A percentile compares a stretch with the other conserved stretches of the same genome.
phyloP scores from a whole-genome alignment of 2,113 vertebrate genomes.

The Cairina moschata region DNA sequence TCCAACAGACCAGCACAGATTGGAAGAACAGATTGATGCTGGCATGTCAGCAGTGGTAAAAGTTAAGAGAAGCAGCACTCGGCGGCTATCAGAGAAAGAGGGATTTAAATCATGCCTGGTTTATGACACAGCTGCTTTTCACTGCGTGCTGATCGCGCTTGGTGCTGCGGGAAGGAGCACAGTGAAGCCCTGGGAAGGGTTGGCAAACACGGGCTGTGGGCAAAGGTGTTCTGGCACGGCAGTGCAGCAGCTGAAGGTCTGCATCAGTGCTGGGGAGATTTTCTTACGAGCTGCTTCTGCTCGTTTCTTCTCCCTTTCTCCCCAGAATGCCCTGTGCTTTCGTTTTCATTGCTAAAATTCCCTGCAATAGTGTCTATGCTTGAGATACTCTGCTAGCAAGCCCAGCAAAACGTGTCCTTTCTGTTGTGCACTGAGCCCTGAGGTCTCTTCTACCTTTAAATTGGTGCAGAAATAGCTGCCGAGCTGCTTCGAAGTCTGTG shows the following conservation, averaged over 20 bases:
- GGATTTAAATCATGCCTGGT: background rate
- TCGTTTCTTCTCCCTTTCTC: background rate
- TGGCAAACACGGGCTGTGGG: background rate
- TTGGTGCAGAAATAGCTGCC: background rate
- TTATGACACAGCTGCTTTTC: conserved; percentile 3
- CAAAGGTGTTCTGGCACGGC: background rate
- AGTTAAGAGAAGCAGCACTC: background rate
- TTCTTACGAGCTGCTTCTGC: background rate
- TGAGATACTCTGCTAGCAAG: accelerated
- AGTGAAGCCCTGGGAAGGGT: background rate
- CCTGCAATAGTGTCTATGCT: background rate
- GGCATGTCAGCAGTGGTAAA: conserved; percentile 24
- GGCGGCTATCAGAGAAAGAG: background rate
- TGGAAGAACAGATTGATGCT: conserved; percentile 53
- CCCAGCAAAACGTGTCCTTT: background rate
- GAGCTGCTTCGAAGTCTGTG: background rate
- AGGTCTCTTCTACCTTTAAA: background rate
- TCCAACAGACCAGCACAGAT: conserved; percentile 40
- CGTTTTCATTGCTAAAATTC: background rate
- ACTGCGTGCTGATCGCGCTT: background rate
- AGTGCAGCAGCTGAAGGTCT: background rate
- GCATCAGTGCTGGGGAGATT: background rate
- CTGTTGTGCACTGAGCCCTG: background rate
- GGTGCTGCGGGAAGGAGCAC: background rate
- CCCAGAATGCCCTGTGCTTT: background rate